These are phyloP conservation scores for Dicerorhinus sumatrensis DNA, from an alignment of 2,113 vertebrate genomes.

Conservation along the genomic window DNA sequence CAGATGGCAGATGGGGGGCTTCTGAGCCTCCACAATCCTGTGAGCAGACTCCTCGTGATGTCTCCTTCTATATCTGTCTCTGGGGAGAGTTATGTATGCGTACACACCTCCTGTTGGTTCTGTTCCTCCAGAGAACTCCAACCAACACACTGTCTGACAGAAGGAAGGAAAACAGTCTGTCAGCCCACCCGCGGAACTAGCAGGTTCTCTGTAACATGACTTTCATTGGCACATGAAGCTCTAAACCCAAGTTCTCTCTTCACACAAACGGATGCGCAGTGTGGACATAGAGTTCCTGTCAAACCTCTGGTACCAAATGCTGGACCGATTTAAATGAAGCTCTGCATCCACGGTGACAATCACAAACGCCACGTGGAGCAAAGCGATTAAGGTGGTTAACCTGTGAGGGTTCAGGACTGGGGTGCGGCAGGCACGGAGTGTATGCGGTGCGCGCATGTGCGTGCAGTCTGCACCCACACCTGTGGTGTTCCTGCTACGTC, in stretches of 20 bases:
- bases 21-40: not conserved
- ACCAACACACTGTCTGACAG: too few relatives aligned
- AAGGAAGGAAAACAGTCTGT: not conserved
- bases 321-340: not conserved
- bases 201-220: rapidly evolving
- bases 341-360: not conserved
- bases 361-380: not conserved
- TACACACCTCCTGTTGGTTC: not conserved
- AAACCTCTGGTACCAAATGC: not conserved
- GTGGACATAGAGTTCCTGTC: not conserved
- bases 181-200: rapidly evolving
- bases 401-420: not conserved
- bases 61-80: not conserved
- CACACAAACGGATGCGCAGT: not conserved
- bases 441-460: rapidly evolving
- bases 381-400: not conserved
- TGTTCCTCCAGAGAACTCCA: not conserved
- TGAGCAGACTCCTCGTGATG: not conserved
- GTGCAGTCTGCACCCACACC: too few relatives aligned
- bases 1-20: not conserved
- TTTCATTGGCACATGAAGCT: not conserved
- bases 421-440: too few relatives aligned
- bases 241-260: not conserved
- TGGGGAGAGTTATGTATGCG: rapidly evolving
- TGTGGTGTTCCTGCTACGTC: too few relatives aligned